Base-by-base conservation (phyloP, 2,888 invertebrate species). In the Mycogona germanica region DNA sequence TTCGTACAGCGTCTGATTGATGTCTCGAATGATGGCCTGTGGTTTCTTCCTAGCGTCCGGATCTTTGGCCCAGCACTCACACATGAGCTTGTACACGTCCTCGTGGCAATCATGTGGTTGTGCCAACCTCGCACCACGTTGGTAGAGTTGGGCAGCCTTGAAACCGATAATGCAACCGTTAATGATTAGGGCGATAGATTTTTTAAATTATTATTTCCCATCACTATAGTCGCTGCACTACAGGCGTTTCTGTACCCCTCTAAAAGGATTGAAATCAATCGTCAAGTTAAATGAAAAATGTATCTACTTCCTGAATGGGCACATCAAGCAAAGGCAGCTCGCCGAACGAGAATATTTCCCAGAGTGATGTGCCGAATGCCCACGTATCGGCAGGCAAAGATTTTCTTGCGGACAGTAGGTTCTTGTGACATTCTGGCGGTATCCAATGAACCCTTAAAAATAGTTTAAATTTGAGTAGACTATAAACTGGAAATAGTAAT, bases 301-400 rank as follows among this genome's bases (percentile, higher is more conserved):
- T 41, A 51, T 14, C 28, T 30, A 73, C 65, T n/a, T 63, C 60
- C 35, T 66, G 63, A 35, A 65, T 55, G 44, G 70, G 65, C 42
- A 61, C 60, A 51, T 67, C 63, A 4, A 61, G 58, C 3, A 67
- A 66, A 41, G 76, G 73, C 44, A 67, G 63, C 17, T 66, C 75
- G 1, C 91, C 92, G 61, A 78, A 81, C 0, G 84, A 82, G 71
- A 92, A 93, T 61, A 93, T 84, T 70, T 93, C 87, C 87, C 91
- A 93, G 19, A 92, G 68, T 0, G 91, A 91, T 3, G 92, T 93
- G 0, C 86, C 88, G 66, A 87, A 83, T 4, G 93, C 88, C 87
- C 89, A 95, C 23, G 91, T 80, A 65, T 93, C 93, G 12, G 87
- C 84, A 51, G 79, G 75, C 17, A 56, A 46, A 6, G 63, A 64